phyloP scores from a whole-genome alignment of 2,113 vertebrate genomes.

The Ranitomeya variabilis region DNA sequence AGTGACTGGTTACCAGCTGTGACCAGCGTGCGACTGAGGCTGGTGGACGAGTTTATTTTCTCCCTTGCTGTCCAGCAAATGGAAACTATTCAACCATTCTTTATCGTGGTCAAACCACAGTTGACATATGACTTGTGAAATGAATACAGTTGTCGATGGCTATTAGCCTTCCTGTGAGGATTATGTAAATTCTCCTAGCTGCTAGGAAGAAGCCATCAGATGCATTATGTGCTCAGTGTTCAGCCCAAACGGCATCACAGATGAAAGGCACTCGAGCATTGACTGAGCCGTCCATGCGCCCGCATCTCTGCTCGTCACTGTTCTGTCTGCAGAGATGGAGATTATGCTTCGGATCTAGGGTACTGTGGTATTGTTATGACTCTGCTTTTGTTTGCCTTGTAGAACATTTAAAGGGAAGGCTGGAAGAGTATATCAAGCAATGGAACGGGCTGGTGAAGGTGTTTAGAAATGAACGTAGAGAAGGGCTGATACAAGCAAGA shows the following conservation, averaged over 20 bases:
- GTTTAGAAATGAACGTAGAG: constrained; percentile 92
- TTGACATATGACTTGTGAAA: constrained; percentile 33
- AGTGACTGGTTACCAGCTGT: too few species aligned
- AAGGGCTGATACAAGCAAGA: constrained; percentile 95
- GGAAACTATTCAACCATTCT: constrained; percentile 15
- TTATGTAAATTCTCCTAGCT: constrained; percentile 45
- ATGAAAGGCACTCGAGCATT: neutral
- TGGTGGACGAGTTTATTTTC: too few species aligned
- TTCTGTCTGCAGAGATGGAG: neutral
- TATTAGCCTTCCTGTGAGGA: constrained; percentile 30
- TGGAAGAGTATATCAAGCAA: constrained; percentile 92
- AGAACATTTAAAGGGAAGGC: constrained; percentile 90
- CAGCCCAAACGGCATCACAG: neutral
- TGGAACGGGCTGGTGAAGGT: constrained; percentile 98
- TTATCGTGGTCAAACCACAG: neutral
- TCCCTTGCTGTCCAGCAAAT: too few species aligned
- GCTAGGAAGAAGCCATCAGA: constrained; percentile 35
- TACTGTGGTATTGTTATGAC: neutral
- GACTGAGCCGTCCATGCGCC: neutral
- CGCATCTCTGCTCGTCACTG: neutral
- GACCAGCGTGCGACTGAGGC: too few species aligned
- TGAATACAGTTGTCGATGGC: constrained; percentile 27
- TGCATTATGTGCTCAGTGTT: constrained; percentile 16
- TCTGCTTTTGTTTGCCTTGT: constrained; percentile 59
- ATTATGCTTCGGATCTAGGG: neutral